Evolutionary conservation across 2,888 invertebrate genomes (phyloP), one percentile per base, ranked within the genome.

Genomic region (Clistopyga incitator): DNA sequence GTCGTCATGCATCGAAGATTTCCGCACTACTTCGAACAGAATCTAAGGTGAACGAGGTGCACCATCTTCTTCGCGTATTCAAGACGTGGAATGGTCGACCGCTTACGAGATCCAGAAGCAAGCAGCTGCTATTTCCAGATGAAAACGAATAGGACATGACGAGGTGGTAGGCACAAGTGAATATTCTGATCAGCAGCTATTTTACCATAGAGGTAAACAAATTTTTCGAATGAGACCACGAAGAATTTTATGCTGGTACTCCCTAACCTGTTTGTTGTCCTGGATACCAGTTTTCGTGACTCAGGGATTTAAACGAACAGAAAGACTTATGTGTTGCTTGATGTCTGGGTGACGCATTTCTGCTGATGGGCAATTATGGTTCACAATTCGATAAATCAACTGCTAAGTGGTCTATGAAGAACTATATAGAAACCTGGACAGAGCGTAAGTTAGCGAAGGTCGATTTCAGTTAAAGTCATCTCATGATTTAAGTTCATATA

Each of bases 1-100:
- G 70, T 75, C 70, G 78, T 78, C 70, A 71, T 78, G 82, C 78
- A 82, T 61, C 78, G 54, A 13, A 52, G 78, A 75, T 47, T 79
- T 71, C 38, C 65, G 45, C 15, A 34, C 56, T 56, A 64, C 68
- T 78, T 71, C 65, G 72, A 50, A 23, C 54, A 45, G 18, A 56
- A 54, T 77, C 67, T 42, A 67, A 56, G 2, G 34, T 61, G 3
- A 2, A 15, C 54, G 25, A 65, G 52, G 54, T 20, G 52, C 25
- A 68, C 38, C n/a, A 23, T 8, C 45, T 45, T 18, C 52, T 74
- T 23, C 13, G 42, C 61, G 45, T 34, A 18, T 34, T 38, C 18
- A 42, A 78, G 59, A 70, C 45, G 64, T 25, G 38, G 56, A 72
- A 79, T 59, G 34, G 38, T 20, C 54, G 70, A 67, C 52, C 71